Base-by-base conservation (phyloP, 2,797 vertebrate species). In the Borostomias antarcticus region DNA sequence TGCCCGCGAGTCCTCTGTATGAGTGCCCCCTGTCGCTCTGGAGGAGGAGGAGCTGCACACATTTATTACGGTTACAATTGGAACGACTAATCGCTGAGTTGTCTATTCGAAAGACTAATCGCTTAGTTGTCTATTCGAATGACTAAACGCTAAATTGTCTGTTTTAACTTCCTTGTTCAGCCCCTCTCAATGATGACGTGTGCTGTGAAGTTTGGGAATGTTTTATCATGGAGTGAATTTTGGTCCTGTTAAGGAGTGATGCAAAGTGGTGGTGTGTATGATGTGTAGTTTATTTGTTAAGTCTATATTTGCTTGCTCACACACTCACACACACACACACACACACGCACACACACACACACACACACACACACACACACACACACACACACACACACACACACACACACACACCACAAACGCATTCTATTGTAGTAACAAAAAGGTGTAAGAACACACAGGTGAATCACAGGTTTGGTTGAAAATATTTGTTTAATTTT, bases 1-100 rank as follows among this genome's bases (percentile, higher is more conserved):
- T 5, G 86, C 89, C 72, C 89, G 89, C 8, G 88, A 92, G 79
- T 90, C 92, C 10, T 92, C 91, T 0, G 86, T 93, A 69, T 94
- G 86, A 19, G 26, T 2, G 47, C 17, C 21, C 5, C 5, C 59
- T 43, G 8, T 29, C 30, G 45, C 15, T 28, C 51, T 2, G 50
- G 62, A 62, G 32, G 66, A 62, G 32, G 66, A 66, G 40, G 28
- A 45, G 3, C 17, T 47, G 37, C 29, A 29, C 9, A 2, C 40
- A 45, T 45, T 45, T 13, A 9, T 45, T n/a, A n/a, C n/a, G 40
- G 17, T 45, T n/a, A 45, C 40, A 45, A 45, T 17, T 15, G 13
- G 4, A 45, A 45, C 40, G n/a, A 45, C 4, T 17, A 17, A 5
- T 45, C 15, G 40, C 40, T 45, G 15, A 45, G 1, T 25, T 51